Conservation (phyloP, 2,888 invertebrate species). For the Formica aserva region DNA sequence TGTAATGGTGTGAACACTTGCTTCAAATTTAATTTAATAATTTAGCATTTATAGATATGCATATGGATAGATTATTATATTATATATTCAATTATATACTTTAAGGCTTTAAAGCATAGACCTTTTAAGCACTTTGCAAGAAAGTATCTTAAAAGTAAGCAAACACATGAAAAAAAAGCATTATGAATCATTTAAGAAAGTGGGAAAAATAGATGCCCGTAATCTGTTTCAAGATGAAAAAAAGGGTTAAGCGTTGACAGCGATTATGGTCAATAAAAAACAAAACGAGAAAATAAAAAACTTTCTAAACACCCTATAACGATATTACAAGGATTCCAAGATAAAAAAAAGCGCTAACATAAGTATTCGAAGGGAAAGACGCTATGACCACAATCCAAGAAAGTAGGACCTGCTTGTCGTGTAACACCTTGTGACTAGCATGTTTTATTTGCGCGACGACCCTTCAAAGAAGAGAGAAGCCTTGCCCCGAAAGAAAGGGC, state of each 20-base stretch:
- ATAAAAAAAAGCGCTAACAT: constrained; percentile 16
- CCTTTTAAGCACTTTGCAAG: not conserved
- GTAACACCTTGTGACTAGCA: constrained; percentile 75
- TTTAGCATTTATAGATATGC: not conserved
- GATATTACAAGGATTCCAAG: not conserved
- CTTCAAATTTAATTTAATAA: constrained; percentile 11
- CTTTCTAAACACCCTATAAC: not conserved
- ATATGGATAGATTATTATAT: not conserved
- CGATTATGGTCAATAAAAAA: not conserved
- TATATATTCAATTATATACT: not conserved
- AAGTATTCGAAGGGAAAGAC: not conserved
- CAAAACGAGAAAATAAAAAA: not conserved
- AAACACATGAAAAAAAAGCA: not conserved
- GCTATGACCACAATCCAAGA: constrained; percentile 43
- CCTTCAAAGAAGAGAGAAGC: constrained; percentile 59
- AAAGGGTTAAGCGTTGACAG: not conserved
- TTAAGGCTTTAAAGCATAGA: not conserved
- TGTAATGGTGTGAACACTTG: not conserved
- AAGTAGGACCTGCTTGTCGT: constrained; percentile 76
- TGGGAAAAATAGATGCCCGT: not conserved
- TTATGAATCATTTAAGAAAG: not conserved
- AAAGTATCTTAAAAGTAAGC: not conserved
- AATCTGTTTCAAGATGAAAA: not conserved
- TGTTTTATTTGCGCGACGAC: constrained; percentile 75
- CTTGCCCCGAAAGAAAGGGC: constrained; percentile 60